Percentiles rank a stretch among this genome's conserved stretches.
Evolutionary conservation across 2,888 invertebrate species (phyloP).

Genomic region (Argyresthia goedartella): DNA sequence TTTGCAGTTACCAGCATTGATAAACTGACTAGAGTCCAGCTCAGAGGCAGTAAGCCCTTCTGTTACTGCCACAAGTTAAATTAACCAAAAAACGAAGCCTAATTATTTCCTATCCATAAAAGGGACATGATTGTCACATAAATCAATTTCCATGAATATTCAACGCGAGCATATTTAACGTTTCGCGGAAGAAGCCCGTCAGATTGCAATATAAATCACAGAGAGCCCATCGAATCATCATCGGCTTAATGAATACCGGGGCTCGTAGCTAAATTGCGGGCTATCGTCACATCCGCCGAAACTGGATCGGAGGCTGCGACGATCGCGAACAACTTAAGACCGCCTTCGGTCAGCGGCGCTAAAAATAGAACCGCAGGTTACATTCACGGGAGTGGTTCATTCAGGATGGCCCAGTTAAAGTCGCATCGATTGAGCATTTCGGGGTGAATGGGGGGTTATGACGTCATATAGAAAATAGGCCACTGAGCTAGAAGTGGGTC

Average conservation of each 20-base stretch:
- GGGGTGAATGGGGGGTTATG: slow-evolving; percentile 60
- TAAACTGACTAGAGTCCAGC: too few relatives aligned
- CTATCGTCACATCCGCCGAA: slow-evolving; percentile 32
- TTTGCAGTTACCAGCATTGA: too few relatives aligned
- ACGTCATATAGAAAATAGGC: slow-evolving; percentile 59
- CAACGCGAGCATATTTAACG: slow-evolving; percentile 1
- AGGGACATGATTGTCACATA: slow-evolving; percentile 2
- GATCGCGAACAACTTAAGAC: slow-evolving; percentile 18
- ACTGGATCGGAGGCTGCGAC: slow-evolving; percentile 28
- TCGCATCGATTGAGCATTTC: slow-evolving; percentile 56
- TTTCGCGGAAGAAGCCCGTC: slow-evolving; percentile 5
- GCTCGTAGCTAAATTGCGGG: slow-evolving; percentile 24
- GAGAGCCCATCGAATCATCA: slow-evolving; percentile 3
- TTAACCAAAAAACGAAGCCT: slow-evolving; percentile 1
- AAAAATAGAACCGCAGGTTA: slow-evolving; percentile 48
- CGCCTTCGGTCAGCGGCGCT: slow-evolving; percentile 26
- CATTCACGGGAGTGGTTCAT: slow-evolving; percentile 50
- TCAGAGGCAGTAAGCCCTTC: not conserved
- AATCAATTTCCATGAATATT: slow-evolving; percentile 5
- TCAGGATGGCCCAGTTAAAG: slow-evolving; percentile 55
- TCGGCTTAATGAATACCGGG: slow-evolving; percentile 5
- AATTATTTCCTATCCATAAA: slow-evolving; percentile 1
- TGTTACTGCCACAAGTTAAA: not conserved
- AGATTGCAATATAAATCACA: slow-evolving; percentile 2
- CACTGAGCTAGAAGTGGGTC: slow-evolving; percentile 55